A percentile compares a stretch with the other conserved stretches of the same genome.
Evolutionary conservation across 35 echinoderm and acorn worm species (phyloP).

Genomic region (Hemicentrotus pulcherrimus): DNA sequence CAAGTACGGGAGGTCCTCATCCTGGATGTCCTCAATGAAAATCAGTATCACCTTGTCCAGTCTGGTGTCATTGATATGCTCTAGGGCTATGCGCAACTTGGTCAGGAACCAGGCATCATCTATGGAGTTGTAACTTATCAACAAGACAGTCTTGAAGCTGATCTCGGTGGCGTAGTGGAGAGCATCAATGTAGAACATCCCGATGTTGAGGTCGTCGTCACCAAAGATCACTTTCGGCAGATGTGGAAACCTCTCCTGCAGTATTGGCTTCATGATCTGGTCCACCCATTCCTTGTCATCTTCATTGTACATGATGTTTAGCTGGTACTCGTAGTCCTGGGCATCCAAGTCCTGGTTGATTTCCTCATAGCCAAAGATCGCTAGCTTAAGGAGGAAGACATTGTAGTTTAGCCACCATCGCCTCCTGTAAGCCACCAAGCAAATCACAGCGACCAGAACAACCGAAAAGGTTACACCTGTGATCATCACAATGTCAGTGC

Average conservation of each 20-base stretch:
- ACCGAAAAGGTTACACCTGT: not conserved
- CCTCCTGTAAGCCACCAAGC: not conserved
- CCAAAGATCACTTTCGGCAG: not conserved
- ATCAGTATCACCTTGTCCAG: slow-evolving; percentile 16
- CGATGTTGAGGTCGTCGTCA: slow-evolving; percentile 10
- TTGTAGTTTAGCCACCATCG: slow-evolving; percentile 39
- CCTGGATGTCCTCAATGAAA: slow-evolving; percentile 16
- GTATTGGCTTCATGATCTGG: not conserved
- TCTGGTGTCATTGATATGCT: slow-evolving; percentile 5
- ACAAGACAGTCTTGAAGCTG: slow-evolving; percentile 22
- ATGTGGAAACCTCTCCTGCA: slow-evolving; percentile 5
- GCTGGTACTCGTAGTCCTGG: not conserved
- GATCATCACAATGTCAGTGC: not conserved
- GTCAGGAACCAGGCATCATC: slow-evolving; percentile 12
- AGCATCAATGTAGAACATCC: slow-evolving; percentile 28
- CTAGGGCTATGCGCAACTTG: slow-evolving; percentile 10
- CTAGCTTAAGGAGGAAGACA: slow-evolving; percentile 23
- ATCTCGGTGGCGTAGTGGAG: not conserved
- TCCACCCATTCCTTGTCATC: not conserved
- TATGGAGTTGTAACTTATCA: not conserved
- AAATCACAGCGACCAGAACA: not conserved
- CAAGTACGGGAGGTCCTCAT: not conserved
- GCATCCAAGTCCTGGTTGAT: not conserved
- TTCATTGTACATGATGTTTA: not conserved
- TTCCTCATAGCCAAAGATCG: not conserved